Evolutionary conservation across 1,140 invertebrate genomes (phyloP), one percentile per base, ranked within the genome.

Genomic region (Drosophila willistoni): DNA sequence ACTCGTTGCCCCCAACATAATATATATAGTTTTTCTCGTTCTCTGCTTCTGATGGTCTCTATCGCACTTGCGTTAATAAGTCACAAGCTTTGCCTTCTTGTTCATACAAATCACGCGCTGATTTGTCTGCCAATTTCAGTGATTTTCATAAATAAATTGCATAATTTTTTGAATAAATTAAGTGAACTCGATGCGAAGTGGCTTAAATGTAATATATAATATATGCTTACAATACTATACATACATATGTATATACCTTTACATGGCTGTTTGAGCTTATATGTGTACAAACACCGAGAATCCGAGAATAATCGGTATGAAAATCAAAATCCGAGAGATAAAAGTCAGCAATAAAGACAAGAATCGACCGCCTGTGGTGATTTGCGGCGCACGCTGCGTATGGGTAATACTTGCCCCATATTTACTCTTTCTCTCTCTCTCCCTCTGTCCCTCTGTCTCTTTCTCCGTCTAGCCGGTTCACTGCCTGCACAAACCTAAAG

Each of bases 371-470:
- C 36, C 29, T 36, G 57, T 22, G 25, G 29, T 64, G 42, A 17
- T 66, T 47, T 73, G 51, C 34, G 64, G 75, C 72, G 54, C 70
- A 89, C 77, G 73, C 73, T 64, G 79, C 76, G 80, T 80, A 80
- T 89, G 77, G 74, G 73, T 74, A 80, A 83, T 89, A 55, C 61
- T 44, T 39, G 62, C 19, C 39, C 42, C 33, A 60, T 34, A 66
- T 64, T 64, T 5, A 14, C 44, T 2, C n/a, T 66, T 34, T 41
- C 51, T 63, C 36, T 42, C 12, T 7, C 10, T 29, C 29, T 13
- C 14, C 5, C 10, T 29, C 29, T 13, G 13, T 29, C 17, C 22
- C 10, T 17, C 51, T 5, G 13, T 51, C 63, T 33, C 25, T n/a
- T 7, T 51, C 7, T 44, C 42, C 2, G n/a, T 44, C 42, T 44